Percentiles rank a stretch among this genome's conserved stretches.
Conservation (phyloP, 2,113 vertebrate species). For the Sturnus vulgaris region DNA sequence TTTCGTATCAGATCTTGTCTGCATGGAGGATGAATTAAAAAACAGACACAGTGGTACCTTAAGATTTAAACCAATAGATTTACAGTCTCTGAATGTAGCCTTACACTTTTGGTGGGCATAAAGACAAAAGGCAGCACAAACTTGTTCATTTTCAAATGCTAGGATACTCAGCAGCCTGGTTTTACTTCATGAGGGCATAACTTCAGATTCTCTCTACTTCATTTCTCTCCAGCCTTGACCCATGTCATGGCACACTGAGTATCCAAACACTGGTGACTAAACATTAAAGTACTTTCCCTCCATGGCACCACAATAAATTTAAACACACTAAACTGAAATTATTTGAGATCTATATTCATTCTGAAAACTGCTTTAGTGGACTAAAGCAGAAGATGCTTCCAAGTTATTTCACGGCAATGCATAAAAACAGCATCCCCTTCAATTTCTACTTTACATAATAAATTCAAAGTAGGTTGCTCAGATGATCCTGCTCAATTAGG, state of each 20-base stretch:
- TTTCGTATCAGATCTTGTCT: neutral
- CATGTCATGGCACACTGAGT: neutral
- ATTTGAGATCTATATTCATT: neutral
- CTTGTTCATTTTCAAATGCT: neutral
- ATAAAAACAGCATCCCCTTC: neutral
- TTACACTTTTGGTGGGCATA: neutral
- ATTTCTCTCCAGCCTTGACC: neutral
- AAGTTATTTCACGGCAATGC: neutral
- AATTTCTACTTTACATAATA: neutral
- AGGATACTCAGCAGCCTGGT: neutral
- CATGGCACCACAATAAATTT: neutral
- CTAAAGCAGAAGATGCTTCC: neutral
- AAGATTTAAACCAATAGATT: neutral
- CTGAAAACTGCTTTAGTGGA: neutral
- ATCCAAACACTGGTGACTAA: neutral
- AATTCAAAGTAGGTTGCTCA: neutral
- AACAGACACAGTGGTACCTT: neutral
- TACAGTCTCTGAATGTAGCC: neutral
- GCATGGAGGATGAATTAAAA: neutral
- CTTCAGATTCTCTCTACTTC: neutral
- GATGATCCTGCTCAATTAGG: neutral
- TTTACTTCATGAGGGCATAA: neutral
- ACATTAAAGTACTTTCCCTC: neutral
- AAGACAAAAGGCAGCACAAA: neutral
- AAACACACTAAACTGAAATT: neutral